Evolutionary conservation across 2,797 vertebrate species (phyloP).

Genomic region (Emys orbicularis): DNA sequence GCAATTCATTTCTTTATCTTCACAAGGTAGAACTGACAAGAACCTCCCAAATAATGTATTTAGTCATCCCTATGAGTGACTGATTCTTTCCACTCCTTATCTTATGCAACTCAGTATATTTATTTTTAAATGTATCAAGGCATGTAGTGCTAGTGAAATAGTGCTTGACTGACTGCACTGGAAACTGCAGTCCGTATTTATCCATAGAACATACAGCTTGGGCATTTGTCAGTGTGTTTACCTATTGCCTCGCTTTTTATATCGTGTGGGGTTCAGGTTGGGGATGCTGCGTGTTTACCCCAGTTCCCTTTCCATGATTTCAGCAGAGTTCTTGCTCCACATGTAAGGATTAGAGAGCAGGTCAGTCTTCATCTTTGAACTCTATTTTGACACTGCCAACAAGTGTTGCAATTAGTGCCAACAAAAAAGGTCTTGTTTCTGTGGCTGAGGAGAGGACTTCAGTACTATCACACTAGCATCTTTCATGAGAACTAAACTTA

Average conservation of each 20-base stretch:
- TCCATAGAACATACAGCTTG: neutral
- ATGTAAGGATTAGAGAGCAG: neutral
- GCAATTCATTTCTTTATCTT: neutral
- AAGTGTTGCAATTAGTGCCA: neutral
- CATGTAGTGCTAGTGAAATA: neutral
- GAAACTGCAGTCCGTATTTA: neutral
- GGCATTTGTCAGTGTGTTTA: neutral
- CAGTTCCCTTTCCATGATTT: neutral
- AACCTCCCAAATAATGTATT: neutral
- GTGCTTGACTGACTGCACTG: neutral
- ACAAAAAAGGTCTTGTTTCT: neutral
- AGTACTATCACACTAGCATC: neutral
- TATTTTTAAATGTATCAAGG: neutral
- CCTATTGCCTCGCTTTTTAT: neutral
- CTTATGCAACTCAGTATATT: neutral
- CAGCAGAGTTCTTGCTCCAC: neutral
- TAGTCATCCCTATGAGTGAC: neutral
- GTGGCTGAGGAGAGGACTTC: neutral
- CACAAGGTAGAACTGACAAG: neutral
- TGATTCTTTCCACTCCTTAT: neutral
- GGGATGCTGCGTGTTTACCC: fast-evolving
- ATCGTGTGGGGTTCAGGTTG: fast-evolving
- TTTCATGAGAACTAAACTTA: neutral
- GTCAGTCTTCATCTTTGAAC: neutral
- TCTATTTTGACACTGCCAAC: neutral